Percentiles rank a stretch among this genome's conserved stretches.
These are phyloP conservation scores for Phenganax stokvisi DNA, from an alignment of 92 coral and sea anemone species.

Conservation along the genomic window DNA sequence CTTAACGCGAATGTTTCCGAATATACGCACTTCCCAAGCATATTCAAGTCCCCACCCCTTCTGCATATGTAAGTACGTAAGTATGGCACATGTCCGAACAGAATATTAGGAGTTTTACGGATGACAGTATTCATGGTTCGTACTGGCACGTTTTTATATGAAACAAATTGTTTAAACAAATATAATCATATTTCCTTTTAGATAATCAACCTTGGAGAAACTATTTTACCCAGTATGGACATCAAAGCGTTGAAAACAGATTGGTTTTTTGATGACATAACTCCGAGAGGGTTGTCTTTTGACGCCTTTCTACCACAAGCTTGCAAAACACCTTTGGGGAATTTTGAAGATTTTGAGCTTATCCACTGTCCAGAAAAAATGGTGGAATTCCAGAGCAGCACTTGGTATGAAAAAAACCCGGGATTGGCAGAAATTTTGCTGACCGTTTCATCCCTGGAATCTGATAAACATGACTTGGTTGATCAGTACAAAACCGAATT, in stretches of 20 bases:
- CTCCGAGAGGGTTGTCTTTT: constrained; percentile 26
- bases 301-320: constrained; percentile 29
- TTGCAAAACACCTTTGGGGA: constrained; percentile 28
- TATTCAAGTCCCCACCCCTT: no score
- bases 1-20: no score
- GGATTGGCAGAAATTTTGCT: constrained; percentile 8
- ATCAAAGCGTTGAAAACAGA: constrained; percentile 17
- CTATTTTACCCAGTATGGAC: constrained; percentile 27
- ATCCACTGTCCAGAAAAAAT: constrained; percentile 22
- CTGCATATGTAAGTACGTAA: no score
- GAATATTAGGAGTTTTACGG: not conserved
- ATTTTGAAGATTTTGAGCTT: constrained; percentile 19
- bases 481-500: constrained; percentile 9
- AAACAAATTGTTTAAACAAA: not conserved
- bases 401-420: not conserved
- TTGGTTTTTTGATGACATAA: constrained; percentile 30
- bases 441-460: constrained; percentile 13
- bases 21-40: no score
- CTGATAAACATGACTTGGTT: constrained; percentile 7
- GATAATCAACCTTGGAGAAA: constrained; percentile 32
- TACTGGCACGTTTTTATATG: not conserved
- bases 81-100: no score
- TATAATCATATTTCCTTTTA: not conserved
- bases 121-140: not conserved
- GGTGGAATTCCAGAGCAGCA: constrained; percentile 20